These are phyloP conservation scores for Diadumene lineata DNA, from an alignment of 92 coral and sea anemone species.

Conservation along the genomic window DNA sequence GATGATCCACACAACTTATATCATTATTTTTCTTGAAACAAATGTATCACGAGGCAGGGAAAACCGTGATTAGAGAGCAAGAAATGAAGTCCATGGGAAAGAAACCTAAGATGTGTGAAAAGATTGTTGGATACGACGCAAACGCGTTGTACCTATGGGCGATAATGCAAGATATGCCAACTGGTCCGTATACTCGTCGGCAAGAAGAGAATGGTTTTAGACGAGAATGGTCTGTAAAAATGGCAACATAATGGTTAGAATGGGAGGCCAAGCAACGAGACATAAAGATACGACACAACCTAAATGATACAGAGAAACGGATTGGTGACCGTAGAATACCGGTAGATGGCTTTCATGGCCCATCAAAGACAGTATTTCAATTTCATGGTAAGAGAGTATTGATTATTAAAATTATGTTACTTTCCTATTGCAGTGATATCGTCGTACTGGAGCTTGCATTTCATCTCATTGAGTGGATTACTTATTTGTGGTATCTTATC, in stretches of 20 bases:
- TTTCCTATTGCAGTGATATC: too few relatives aligned
- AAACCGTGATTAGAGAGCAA: slow-evolving; percentile 27
- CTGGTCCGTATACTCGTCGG: slow-evolving; percentile 25
- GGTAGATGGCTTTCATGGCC: slow-evolving; percentile 33
- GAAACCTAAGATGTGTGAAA: slow-evolving; percentile 23
- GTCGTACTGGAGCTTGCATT: too few relatives aligned
- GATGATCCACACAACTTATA: too few relatives aligned
- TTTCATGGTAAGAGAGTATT: too few relatives aligned
- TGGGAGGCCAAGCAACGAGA: slow-evolving; percentile 22
- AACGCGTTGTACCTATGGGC: slow-evolving; percentile 51
- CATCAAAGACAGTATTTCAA: neutral
- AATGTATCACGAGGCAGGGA: slow-evolving; percentile 37
- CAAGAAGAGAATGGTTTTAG: slow-evolving; percentile 23
- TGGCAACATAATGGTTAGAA: slow-evolving; percentile 36
- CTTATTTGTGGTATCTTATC: neutral
- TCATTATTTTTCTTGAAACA: too few relatives aligned
- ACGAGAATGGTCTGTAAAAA: slow-evolving; percentile 14
- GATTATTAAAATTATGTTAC: too few relatives aligned
- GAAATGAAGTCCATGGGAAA: slow-evolving; percentile 48
- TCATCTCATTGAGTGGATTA: too few relatives aligned
- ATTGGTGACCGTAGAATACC: slow-evolving; percentile 29
- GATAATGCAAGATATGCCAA: slow-evolving; percentile 37
- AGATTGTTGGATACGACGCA: slow-evolving; percentile 41
- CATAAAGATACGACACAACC: slow-evolving; percentile 16
- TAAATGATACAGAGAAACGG: slow-evolving; percentile 28